A percentile compares a stretch with the other conserved stretches of the same genome.
Conservation (phyloP, 2,113 vertebrate species). For the Hydrochoerus hydrochaeris region DNA sequence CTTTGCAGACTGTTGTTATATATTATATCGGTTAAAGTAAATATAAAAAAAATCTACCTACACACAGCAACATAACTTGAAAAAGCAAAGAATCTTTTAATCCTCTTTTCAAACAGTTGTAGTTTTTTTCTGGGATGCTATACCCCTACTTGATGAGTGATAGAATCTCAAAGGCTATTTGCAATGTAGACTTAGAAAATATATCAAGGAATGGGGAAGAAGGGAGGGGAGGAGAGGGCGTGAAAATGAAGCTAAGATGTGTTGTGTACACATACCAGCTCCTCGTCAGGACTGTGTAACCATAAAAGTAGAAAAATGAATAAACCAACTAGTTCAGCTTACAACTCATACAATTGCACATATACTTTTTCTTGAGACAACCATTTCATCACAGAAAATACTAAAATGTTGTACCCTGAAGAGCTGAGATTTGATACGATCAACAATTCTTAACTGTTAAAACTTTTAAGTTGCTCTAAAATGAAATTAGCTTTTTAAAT, state of each 20-base stretch:
- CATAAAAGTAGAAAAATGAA: neutral
- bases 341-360: neutral
- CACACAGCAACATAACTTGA: neutral
- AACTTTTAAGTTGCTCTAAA: neutral
- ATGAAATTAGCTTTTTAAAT: neutral
- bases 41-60: neutral
- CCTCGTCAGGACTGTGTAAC: neutral
- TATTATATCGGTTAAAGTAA: neutral
- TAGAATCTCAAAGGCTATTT: constrained; percentile 11
- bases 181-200: neutral
- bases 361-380: neutral
- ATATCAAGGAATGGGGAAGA: neutral
- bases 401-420: neutral
- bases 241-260: neutral
- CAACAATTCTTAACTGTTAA: neutral
- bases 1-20: neutral
- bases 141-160: neutral
- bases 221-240: neutral
- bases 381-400: neutral
- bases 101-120: neutral
- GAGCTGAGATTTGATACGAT: neutral
- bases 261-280: neutral
- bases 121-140: neutral
- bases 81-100: constrained; percentile 17
- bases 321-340: neutral